phyloP scores from a whole-genome alignment of 1,140 invertebrate genomes.

The Nebria ingens region DNA sequence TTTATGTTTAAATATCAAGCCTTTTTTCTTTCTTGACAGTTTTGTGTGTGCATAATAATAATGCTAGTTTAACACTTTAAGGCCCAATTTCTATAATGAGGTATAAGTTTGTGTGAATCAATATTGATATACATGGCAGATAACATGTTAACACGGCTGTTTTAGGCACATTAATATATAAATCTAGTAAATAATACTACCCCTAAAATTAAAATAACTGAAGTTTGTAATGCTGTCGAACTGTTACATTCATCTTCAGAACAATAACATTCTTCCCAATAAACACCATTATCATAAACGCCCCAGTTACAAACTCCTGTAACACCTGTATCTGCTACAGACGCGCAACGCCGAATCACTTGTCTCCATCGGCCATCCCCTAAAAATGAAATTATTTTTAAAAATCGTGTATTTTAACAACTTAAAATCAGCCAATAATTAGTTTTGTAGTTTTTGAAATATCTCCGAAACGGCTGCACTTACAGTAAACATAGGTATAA shows the following conservation, averaged over 20 bases:
- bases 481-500: no score
- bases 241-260: constrained; percentile 76
- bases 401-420: not conserved
- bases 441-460: not conserved
- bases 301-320: constrained; percentile 92
- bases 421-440: not conserved
- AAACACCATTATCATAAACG: constrained; percentile 81
- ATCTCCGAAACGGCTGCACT: no score
- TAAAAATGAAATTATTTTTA: constrained; percentile 41
- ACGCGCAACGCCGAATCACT: constrained; percentile 81
- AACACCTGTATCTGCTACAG: constrained; percentile 79
- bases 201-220: not conserved
- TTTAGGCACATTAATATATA: no score
- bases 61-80: no score
- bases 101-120: no score
- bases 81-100: no score
- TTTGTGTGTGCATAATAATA: no score
- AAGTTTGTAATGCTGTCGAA: constrained; percentile 16
- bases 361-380: constrained; percentile 90
- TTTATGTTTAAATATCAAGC: no score
- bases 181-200: no score
- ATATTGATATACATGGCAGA: no score
- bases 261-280: constrained; percentile 93
- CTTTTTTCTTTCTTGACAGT: no score
- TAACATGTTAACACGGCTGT: no score